Base-by-base conservation (phyloP, 1,140 invertebrate species). In the Caenorhabditis tropicalis region DNA sequence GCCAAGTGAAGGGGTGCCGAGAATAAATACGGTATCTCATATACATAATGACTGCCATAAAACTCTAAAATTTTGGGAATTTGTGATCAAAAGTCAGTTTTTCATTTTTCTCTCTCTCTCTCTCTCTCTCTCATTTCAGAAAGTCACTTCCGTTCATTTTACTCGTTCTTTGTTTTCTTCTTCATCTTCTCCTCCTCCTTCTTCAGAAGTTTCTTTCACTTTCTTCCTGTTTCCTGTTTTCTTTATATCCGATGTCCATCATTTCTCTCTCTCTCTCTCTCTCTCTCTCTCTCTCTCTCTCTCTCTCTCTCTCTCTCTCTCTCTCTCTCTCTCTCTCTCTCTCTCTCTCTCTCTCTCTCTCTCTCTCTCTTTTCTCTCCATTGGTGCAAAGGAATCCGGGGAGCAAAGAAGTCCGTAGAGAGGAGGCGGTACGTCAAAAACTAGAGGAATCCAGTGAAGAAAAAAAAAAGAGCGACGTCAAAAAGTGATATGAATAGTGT, bases 401-500 rank as follows among this genome's bases (percentile, higher is more conserved):
- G n/a, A 58, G 21, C 15, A 4, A 27, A 27, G 9, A 15, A 15
- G 24, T n/a, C n/a, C 53, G 21, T 43, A 7, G 1, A 58, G 53
- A 58, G n/a, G 10, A 7, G 58, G 58, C 53, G 58, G 12, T 31
- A 58, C 53, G 24, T 58, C 31, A 36, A 9, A 36, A 65, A 36
- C 58, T 27, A 36, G 29, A 33, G 29, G 58, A 10, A 65, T 65
- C 16, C 19, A 21, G 36, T 9, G 21, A 24, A 36, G 58, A 65
- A 36, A 15, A 46, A 43, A 29, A 39, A 46, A 33, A 24, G 33
- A 43, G 36, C 65, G 65, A 74, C 65, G 65, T 74, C 65, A 74
- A 74, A 74, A 74, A 74, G 65, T 74, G 65, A 74, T 74, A 74
- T 74, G 65, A 74, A 74, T 74, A 74, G 65, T 74, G 65, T 74